phyloP scores from a whole-genome alignment of 2,888 invertebrate genomes.

The Dioctria linearis region DNA sequence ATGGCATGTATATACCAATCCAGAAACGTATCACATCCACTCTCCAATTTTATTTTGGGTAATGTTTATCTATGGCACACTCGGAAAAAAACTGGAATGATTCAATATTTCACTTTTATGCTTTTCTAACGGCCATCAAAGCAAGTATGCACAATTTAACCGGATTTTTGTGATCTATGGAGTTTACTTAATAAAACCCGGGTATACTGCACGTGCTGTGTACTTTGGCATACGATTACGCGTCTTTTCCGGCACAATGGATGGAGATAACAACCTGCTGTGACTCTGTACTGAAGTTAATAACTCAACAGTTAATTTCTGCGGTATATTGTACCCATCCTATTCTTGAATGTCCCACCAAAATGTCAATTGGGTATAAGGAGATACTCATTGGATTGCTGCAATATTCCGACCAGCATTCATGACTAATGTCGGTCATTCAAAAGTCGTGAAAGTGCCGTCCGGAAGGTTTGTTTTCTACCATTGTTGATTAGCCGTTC shows the following conservation, averaged over 20 bases:
- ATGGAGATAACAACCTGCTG: conserved; percentile 1
- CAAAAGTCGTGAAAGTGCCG: conserved; percentile 20
- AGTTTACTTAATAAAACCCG: neutral
- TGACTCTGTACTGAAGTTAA: conserved; percentile 14
- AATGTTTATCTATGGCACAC: neutral
- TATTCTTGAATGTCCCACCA: conserved; percentile 35
- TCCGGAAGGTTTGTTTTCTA: conserved; percentile 2
- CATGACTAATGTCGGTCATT: conserved; percentile 22
- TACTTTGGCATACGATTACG: neutral
- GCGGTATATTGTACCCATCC: conserved; percentile 16
- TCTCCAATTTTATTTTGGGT: neutral
- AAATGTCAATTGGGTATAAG: conserved; percentile 20
- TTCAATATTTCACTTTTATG: conserved; percentile 9
- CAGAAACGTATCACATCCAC: conserved; percentile 13
- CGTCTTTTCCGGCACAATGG: neutral
- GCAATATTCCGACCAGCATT: neutral
- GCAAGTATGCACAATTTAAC: conserved; percentile 4
- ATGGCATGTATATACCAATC: neutral
- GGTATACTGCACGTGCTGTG: neutral
- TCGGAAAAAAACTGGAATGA: neutral
- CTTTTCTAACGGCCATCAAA: neutral
- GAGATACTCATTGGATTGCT: conserved; percentile 26
- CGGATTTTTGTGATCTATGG: neutral
- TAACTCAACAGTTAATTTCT: conserved; percentile 27
- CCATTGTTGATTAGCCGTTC: neutral